Conservation (phyloP, 2,797 vertebrate species). For the Orestias chungarensis region DNA sequence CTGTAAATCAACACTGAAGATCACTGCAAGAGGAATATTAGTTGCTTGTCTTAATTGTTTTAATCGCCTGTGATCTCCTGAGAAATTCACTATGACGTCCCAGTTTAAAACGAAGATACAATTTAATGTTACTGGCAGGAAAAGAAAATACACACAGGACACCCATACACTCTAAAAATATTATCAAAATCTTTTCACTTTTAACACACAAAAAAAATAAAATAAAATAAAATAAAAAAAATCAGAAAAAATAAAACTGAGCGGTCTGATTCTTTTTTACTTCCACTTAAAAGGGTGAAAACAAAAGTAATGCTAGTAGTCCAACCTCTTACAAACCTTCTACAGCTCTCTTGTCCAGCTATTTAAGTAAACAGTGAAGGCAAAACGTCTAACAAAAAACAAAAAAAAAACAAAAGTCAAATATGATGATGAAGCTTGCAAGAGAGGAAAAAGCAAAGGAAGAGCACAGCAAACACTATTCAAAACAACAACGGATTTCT, state of each 20-base stretch:
- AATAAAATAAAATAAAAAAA: conserved; percentile 40
- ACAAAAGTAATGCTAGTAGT: conserved; percentile 38
- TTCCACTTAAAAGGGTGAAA: conserved; percentile 31
- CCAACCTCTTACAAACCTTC: conserved; percentile 45
- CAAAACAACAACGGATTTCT: conserved; percentile 47
- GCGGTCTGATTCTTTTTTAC: conserved; percentile 25
- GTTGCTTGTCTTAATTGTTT: conserved; percentile 45
- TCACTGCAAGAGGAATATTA: conserved; percentile 54
- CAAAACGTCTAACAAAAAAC: conserved; percentile 45
- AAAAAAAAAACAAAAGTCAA: conserved; percentile 45
- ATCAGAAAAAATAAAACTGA: conserved; percentile 35
- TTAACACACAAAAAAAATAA: conserved; percentile 40
- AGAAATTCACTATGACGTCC: conserved; percentile 72
- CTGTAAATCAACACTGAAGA: conserved; percentile 72
- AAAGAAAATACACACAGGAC: conserved; percentile 46
- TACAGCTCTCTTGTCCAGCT: conserved; percentile 38
- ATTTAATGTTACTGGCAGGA: conserved; percentile 58
- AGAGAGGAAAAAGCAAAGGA: conserved; percentile 50
- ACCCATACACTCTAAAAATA: conserved; percentile 50
- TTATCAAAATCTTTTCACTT: conserved; percentile 40
- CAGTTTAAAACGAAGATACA: conserved; percentile 64
- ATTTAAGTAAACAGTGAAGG: conserved; percentile 58
- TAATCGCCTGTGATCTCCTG: conserved; percentile 67
- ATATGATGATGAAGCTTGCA: conserved; percentile 53
- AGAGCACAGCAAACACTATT: conserved; percentile 43